Conservation (phyloP, 2,888 invertebrate species). For the Limnephilus auricula region DNA sequence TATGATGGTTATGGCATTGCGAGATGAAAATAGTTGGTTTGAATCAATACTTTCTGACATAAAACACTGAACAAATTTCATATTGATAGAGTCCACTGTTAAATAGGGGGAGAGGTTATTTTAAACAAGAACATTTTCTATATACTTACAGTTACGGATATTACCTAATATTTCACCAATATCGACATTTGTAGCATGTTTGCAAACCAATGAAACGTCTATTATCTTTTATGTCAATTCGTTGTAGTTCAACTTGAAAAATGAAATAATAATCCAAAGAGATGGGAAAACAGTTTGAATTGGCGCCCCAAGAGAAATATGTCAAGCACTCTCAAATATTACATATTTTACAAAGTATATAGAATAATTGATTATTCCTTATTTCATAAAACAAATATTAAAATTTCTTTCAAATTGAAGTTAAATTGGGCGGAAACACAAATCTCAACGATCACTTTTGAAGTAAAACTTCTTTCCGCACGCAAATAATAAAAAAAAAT, state of each 20-base stretch:
- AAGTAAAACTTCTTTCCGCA: too few species aligned
- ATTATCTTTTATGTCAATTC: background rate
- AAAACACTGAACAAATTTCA: too few species aligned
- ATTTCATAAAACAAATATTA: background rate
- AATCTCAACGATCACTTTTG: background rate
- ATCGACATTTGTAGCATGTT: too few species aligned
- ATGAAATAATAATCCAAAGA: background rate
- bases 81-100: too few species aligned
- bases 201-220: background rate
- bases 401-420: background rate
- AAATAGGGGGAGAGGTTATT: too few species aligned
- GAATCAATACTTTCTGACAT: too few species aligned
- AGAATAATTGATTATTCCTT: background rate
- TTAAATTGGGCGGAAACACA: background rate
- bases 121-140: background rate
- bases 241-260: background rate
- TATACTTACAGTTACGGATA: background rate
- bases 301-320: background rate
- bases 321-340: background rate
- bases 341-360: background rate
- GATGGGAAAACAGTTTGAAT: background rate
- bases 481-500: too few species aligned
- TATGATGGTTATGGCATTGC: too few species aligned
- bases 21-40: too few species aligned
- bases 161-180: too few species aligned